Evolutionary conservation across 2,113 vertebrate species (phyloP).

Genomic region (Macrotis lagotis): DNA sequence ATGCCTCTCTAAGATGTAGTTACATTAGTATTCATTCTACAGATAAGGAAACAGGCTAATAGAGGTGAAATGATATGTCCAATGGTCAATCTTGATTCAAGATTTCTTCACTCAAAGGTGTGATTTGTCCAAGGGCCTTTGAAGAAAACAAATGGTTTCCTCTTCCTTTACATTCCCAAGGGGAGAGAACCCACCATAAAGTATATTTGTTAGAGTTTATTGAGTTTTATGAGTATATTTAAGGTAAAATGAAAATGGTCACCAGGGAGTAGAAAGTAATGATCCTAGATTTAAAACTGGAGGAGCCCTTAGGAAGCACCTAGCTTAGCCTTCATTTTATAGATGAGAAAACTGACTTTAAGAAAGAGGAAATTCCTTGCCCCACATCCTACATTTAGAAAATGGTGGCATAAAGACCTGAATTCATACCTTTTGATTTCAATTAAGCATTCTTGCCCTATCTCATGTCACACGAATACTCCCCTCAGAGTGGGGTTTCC

Average conservation of each 20-base stretch:
- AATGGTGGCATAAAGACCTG: not conserved
- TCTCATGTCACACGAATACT: not conserved
- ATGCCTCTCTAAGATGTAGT: not conserved
- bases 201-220: not conserved
- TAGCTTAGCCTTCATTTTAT: not conserved
- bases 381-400: not conserved
- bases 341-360: not conserved
- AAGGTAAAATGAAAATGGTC: not conserved
- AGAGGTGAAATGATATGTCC: not conserved
- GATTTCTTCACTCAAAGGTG: not conserved
- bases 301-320: not conserved
- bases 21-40: not conserved
- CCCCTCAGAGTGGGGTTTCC: not conserved
- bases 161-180: not conserved
- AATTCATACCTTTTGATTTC: not conserved
- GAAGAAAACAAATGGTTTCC: not conserved
- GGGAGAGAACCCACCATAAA: not conserved
- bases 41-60: not conserved
- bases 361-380: not conserved
- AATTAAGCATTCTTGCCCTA: not conserved
- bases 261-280: not conserved
- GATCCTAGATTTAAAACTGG: not conserved
- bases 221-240: not conserved
- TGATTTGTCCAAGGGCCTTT: not conserved
- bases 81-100: not conserved